Evolutionary conservation across 2,888 invertebrate genomes (phyloP), one percentile per base, ranked within the genome.

Genomic region (Drosophila pseudotalamancana): DNA sequence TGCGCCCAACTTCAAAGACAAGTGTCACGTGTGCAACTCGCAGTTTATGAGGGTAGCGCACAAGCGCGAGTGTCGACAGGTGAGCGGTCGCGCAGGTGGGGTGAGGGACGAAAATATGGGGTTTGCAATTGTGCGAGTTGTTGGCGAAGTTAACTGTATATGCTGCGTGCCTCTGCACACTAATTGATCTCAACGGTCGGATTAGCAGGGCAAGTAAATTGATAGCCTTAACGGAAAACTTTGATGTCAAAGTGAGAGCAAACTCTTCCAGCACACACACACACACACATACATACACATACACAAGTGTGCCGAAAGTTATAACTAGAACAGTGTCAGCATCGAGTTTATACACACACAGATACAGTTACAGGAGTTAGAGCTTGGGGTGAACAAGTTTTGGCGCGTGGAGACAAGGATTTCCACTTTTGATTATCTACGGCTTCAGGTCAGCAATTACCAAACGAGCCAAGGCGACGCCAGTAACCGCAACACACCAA

Each of bases 131-230:
- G 31, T 5, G 25, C 48, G 40, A 46, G 18, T 27, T 29, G 31
- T 12, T 9, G 34, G 31, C n/a, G 16, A 60, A 68, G 37, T 45
- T 54, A 50, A 57, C 53, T 57, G n/a, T 39, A 53, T 48, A 29
- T 27, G 16, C 40, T 65, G 51, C 55, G 48, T 56, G 59, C 54
- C 40, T 50, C 32, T 61, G 64, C 72, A 65, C 80, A 79, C 87
- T 86, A 79, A 79, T 86, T 79, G 78, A 79, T 86, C 78, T 86
- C 87, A 79, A 83, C 84, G 83, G 80, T 48, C 63, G 83, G 72
- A 86, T 86, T 79, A 83, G 76, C 45, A 62, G 55, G 48, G 49
- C 67, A 37, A 65, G 67, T 61, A 79, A 82, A 83, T 79, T 86
- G 83, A 79, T 86, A 71, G 80, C 62, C 67, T 71, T 76, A 65